phyloP scores from a whole-genome alignment of 2,797 vertebrate genomes.

The Numenius phaeopus region DNA sequence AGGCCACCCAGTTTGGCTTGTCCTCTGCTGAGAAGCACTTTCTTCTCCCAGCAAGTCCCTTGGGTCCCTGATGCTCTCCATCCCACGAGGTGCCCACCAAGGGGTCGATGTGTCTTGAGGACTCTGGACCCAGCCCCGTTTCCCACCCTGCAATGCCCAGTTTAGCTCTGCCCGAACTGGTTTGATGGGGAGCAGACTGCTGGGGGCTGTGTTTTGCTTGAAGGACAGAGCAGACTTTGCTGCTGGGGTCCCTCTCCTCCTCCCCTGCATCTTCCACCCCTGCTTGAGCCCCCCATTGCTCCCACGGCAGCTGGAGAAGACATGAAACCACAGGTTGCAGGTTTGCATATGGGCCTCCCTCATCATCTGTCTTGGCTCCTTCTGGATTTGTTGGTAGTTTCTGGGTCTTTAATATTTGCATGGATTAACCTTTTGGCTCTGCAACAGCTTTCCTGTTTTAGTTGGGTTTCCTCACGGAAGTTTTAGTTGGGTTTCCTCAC shows the following conservation, averaged over 20 bases:
- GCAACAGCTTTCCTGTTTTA: not conserved
- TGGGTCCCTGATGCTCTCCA: not conserved
- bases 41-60: not conserved
- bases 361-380: not conserved
- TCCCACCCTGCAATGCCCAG: not conserved
- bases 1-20: not conserved
- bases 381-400: not conserved
- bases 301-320: fast-evolving
- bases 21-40: not conserved
- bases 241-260: not conserved
- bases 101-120: fast-evolving
- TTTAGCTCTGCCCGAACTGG: not conserved
- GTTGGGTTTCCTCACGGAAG: not conserved
- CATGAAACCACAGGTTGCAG: not conserved
- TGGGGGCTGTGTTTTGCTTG: not conserved
- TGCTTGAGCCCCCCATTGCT: not conserved
- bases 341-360: fast-evolving
- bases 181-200: not conserved
- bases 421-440: not conserved
- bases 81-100: fast-evolving
- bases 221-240: not conserved
- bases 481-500: not conserved
- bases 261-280: not conserved
- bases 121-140: not conserved
- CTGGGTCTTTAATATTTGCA: not conserved